Percentiles rank a stretch among this genome's conserved stretches.
phyloP scores from a whole-genome alignment of 2,888 invertebrate genomes.

The Melolontha melolontha region DNA sequence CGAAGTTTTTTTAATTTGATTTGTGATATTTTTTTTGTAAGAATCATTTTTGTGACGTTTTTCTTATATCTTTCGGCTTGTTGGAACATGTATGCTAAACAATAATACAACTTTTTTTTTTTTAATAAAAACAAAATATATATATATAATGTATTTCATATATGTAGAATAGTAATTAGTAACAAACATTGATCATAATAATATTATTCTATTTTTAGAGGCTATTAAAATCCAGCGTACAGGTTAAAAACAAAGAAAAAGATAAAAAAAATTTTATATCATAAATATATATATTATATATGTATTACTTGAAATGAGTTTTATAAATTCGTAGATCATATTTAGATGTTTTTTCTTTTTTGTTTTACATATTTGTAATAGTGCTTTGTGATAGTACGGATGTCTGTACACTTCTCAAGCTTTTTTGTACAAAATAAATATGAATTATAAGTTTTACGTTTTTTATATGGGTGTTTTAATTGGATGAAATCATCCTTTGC shows the following conservation, averaged over 20 bases:
- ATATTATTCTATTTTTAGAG: slow-evolving; percentile 23
- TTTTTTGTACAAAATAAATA: slow-evolving; percentile 48
- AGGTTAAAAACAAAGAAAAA: slow-evolving; percentile 8
- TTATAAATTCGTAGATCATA: slow-evolving; percentile 33
- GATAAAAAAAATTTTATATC: slow-evolving; percentile 1
- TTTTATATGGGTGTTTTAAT: slow-evolving; percentile 25
- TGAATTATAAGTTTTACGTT: slow-evolving; percentile 37
- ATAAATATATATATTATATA: slow-evolving; percentile 12
- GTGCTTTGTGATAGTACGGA: slow-evolving; percentile 51
- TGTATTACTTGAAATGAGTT: slow-evolving; percentile 34
- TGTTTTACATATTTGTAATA: slow-evolving; percentile 33
- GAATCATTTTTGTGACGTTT: no score
- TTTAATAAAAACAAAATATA: no score
- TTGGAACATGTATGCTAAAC: no score
- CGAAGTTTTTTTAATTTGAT: no score
- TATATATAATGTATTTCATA: no score
- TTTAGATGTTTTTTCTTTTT: slow-evolving; percentile 1
- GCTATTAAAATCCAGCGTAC: slow-evolving; percentile 12
- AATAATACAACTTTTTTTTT: no score
- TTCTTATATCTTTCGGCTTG: no score
- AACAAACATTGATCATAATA: no score
- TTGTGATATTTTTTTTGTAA: no score
- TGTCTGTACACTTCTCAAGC: slow-evolving; percentile 50
- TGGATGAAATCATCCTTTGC: no score
- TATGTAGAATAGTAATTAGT: no score